Percentiles rank a stretch among this genome's conserved stretches.
phyloP scores from a whole-genome alignment of 1,140 invertebrate species.

The Danaus melanippus region DNA sequence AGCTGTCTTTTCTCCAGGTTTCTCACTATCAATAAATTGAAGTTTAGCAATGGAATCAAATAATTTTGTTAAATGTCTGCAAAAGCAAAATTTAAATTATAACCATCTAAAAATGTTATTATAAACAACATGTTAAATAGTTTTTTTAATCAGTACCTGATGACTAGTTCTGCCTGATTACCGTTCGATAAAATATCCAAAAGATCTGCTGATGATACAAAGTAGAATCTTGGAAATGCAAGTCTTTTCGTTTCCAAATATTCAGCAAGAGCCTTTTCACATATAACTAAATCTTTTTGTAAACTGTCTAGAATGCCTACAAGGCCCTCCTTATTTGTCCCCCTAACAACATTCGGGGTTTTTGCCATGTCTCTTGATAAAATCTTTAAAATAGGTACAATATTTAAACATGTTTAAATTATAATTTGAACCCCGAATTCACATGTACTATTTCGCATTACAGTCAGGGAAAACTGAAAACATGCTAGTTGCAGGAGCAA shows the following conservation, averaged over 20 bases:
- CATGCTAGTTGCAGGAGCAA: no score
- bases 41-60: slow-evolving; percentile 95
- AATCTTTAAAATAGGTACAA: slow-evolving; percentile 33
- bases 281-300: slow-evolving; percentile 90
- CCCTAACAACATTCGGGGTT: slow-evolving; percentile 89
- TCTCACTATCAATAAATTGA: slow-evolving; percentile 79
- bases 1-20: slow-evolving; percentile 72
- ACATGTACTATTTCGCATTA: no score
- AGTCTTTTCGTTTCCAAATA: slow-evolving; percentile 97
- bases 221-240: slow-evolving; percentile 98
- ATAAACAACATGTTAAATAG: no score
- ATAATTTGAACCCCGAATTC: no score
- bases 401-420: no score
- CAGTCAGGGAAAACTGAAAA: no score
- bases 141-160: slow-evolving; percentile 47
- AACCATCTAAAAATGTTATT: not conserved
- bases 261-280: slow-evolving; percentile 96
- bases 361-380: slow-evolving; percentile 80
- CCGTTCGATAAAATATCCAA: slow-evolving; percentile 97
- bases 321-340: slow-evolving; percentile 89
- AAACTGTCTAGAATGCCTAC: slow-evolving; percentile 84
- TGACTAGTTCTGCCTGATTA: slow-evolving; percentile 89
- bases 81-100: slow-evolving; percentile 21
- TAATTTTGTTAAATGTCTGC: slow-evolving; percentile 92
- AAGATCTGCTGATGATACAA: slow-evolving; percentile 96